Conservation (phyloP, 2,888 invertebrate species). For the Petrolisthes cinctipes region DNA sequence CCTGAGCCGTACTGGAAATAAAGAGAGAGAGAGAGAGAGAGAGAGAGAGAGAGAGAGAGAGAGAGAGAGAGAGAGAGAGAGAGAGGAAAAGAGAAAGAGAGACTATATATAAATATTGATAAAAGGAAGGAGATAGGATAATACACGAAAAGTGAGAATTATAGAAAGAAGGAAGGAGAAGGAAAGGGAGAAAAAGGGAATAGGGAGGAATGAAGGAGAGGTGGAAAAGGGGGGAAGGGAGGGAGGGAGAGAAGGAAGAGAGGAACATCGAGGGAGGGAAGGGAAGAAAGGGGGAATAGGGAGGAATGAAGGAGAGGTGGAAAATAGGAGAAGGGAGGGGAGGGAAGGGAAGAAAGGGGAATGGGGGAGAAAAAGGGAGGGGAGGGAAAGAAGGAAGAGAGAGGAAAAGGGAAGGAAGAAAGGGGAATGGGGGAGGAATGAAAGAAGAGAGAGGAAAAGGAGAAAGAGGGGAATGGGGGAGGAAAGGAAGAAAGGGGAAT, state of each 20-base stretch:
- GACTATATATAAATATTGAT: too few species aligned
- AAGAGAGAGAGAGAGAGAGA: not conserved
- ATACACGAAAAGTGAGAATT: too few species aligned
- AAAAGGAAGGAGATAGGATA: too few species aligned
- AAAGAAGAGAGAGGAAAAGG: not conserved
- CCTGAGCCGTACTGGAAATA: too few species aligned
- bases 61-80: not conserved
- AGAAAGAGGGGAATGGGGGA: not conserved
- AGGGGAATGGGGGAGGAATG: not conserved
- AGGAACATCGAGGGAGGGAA: not conserved
- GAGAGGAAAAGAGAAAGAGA: too few species aligned
- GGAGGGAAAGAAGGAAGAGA: not conserved
- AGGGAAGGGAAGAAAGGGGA: not conserved
- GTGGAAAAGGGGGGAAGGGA: not conserved
- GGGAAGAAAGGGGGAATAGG: not conserved
- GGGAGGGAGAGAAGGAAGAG: not conserved
- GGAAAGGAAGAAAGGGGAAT: not conserved
- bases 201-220: too few species aligned
- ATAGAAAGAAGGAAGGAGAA: too few species aligned
- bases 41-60: constrained; percentile 1
- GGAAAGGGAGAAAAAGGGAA: too few species aligned
- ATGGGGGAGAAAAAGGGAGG: not conserved
- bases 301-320: not conserved
- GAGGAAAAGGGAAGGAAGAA: not conserved
- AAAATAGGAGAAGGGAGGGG: not conserved